Conservation (phyloP, 30 jellyfish, hydroid and myxozoan species). For the Turritopsis rubra region DNA sequence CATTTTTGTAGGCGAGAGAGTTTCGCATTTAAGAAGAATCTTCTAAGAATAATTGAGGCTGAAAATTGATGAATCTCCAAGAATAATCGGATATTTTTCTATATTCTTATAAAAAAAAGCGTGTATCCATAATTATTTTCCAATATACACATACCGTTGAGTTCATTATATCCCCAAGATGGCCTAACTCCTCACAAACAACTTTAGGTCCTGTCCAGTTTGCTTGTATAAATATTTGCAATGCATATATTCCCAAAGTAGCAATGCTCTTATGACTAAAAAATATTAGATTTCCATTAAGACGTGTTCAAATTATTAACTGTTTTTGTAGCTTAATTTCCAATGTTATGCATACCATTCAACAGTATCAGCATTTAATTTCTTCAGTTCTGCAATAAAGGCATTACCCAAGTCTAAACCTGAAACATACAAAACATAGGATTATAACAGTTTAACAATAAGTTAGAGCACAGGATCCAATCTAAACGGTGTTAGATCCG, state of each 20-base stretch:
- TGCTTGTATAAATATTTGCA: conserved; percentile 39
- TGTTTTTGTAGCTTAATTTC: not conserved
- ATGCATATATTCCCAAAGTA: conserved; percentile 34
- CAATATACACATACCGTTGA: not conserved
- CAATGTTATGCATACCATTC: not conserved
- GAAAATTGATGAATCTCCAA: too few relatives aligned
- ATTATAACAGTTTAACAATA: not conserved
- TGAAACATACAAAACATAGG: not conserved
- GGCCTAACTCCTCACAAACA: not conserved
- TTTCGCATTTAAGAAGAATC: too few relatives aligned
- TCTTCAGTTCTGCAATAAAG: not conserved
- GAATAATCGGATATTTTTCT: too few relatives aligned
- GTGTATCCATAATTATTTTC: too few relatives aligned
- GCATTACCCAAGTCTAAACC: not conserved
- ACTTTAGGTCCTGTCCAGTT: conserved; percentile 72
- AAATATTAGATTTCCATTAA: not conserved
- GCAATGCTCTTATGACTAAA: conserved; percentile 14
- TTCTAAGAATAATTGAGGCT: too few relatives aligned
- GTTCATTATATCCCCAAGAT: not conserved
- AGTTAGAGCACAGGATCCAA: too few relatives aligned
- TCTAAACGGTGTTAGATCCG: too few relatives aligned
- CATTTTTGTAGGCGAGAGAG: too few relatives aligned
- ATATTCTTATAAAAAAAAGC: too few relatives aligned
- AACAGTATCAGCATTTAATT: not conserved
- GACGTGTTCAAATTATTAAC: not conserved